phyloP scores from a whole-genome alignment of 1,140 invertebrate species.

The Caerostris extrusa region DNA sequence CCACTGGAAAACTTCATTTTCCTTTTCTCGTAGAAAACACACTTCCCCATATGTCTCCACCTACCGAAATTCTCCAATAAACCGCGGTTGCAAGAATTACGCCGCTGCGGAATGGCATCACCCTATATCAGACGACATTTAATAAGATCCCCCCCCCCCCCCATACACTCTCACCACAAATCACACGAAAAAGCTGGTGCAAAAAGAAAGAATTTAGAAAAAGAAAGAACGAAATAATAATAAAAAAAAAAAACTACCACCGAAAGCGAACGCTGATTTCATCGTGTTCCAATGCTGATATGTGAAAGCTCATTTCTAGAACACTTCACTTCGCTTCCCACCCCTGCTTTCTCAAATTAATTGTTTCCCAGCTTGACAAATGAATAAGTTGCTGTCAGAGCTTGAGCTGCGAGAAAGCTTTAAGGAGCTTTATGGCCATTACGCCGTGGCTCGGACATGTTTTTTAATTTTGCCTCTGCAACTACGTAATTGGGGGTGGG shows the following conservation, averaged over 20 bases:
- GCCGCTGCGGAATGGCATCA: not conserved
- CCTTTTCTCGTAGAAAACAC: not conserved
- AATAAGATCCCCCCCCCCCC: slow-evolving; percentile 19
- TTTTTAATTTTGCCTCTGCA: slow-evolving; percentile 66
- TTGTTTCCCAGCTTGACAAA: slow-evolving; percentile 71
- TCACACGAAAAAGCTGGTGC: slow-evolving; percentile 53
- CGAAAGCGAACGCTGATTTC: not conserved
- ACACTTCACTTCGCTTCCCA: slow-evolving; percentile 6
- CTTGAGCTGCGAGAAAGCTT: slow-evolving; percentile 68
- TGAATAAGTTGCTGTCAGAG: slow-evolving; percentile 65
- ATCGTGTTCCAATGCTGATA: slow-evolving; percentile 45
- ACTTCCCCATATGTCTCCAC: not conserved
- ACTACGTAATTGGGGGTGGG: slow-evolving; percentile 60
- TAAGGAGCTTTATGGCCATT: slow-evolving; percentile 76
- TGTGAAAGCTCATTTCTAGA: slow-evolving; percentile 46
- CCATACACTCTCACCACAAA: slow-evolving; percentile 43
- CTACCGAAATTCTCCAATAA: slow-evolving; percentile 2
- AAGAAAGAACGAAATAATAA: not conserved
- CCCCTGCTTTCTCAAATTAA: slow-evolving; percentile 56
- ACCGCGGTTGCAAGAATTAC: not conserved
- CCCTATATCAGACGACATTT: slow-evolving; percentile 47
- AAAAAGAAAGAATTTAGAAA: slow-evolving; percentile 16
- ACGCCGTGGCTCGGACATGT: slow-evolving; percentile 55
- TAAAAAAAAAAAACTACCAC: not conserved
- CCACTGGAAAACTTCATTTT: not conserved